A percentile compares a stretch with the other conserved stretches of the same genome.
These are phyloP conservation scores for Chrosomus eos DNA, from an alignment of 2,797 vertebrate genomes.

Conservation along the genomic window DNA sequence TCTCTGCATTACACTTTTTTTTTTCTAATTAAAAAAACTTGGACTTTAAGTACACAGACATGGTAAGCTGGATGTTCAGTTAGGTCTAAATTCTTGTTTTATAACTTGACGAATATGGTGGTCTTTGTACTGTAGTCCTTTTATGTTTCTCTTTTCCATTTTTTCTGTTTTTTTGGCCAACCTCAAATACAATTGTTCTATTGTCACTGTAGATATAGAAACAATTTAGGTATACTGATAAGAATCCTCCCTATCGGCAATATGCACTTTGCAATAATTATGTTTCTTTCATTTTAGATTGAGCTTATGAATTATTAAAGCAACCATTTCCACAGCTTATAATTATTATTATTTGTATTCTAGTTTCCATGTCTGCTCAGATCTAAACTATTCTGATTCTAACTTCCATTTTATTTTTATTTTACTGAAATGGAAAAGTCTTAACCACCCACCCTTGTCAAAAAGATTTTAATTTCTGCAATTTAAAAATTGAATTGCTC, in stretches of 20 bases:
- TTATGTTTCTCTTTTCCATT: background rate
- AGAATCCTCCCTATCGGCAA: background rate
- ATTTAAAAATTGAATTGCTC: conserved; percentile 7
- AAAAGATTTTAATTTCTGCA: background rate
- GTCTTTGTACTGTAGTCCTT: conserved; percentile 1
- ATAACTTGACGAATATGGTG: background rate
- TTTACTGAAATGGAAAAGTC: background rate
- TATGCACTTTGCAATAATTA: background rate
- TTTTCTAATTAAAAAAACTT: conserved; percentile 42
- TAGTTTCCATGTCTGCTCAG: background rate
- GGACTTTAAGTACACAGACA: conserved; percentile 45
- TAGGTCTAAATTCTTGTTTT: background rate
- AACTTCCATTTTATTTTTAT: background rate
- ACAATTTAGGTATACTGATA: background rate
- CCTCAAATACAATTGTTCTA: background rate
- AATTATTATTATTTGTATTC: background rate
- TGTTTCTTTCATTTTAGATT: background rate
- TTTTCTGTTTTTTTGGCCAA: background rate
- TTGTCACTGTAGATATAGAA: conserved; percentile 4
- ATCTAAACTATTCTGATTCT: background rate
- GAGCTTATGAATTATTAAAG: background rate
- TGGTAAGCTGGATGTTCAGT: background rate
- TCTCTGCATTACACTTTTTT: conserved; percentile 45
- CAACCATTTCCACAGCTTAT: background rate
- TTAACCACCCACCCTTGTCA: background rate